These are phyloP conservation scores for Hipposideros larvatus DNA, from an alignment of 2,797 vertebrate species.

Conservation along the genomic window DNA sequence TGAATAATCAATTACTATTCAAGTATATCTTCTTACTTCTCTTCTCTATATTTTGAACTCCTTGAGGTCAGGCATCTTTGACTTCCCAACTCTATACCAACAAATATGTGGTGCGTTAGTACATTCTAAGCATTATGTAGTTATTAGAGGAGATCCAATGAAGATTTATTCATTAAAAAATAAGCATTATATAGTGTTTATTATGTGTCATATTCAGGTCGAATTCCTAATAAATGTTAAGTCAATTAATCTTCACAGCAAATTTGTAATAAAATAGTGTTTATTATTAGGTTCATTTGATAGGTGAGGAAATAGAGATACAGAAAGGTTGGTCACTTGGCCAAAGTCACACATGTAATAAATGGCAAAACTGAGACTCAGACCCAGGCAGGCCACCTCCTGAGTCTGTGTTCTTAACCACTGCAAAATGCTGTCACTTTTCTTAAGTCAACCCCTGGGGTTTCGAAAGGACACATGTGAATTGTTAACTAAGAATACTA, in stretches of 20 bases:
- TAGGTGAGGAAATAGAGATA: not conserved
- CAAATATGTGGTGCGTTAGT: constrained; percentile 7
- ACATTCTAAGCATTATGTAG: not conserved
- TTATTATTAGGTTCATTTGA: not conserved
- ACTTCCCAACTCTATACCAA: not conserved
- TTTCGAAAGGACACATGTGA: not conserved
- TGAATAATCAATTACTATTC: constrained; percentile 24
- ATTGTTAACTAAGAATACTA: not conserved
- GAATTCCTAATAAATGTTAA: constrained; percentile 23
- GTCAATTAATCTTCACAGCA: not conserved
- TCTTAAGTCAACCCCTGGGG: not conserved
- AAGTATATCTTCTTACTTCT: constrained; percentile 38
- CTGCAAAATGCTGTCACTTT: not conserved
- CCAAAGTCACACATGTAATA: not conserved
- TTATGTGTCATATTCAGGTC: not conserved
- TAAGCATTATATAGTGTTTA: not conserved
- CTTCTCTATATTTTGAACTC: constrained; percentile 47
- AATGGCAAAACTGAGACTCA: not conserved
- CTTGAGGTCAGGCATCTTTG: not conserved
- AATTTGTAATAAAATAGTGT: not conserved
- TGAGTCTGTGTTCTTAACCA: not conserved
- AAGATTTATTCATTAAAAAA: not conserved
- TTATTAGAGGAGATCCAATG: not conserved
- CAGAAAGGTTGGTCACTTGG: not conserved
- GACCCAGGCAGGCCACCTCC: not conserved